Percentiles rank a stretch among this genome's conserved stretches.
Evolutionary conservation across 1,140 invertebrate species (phyloP).

Genomic region (Drosophila azteca): DNA sequence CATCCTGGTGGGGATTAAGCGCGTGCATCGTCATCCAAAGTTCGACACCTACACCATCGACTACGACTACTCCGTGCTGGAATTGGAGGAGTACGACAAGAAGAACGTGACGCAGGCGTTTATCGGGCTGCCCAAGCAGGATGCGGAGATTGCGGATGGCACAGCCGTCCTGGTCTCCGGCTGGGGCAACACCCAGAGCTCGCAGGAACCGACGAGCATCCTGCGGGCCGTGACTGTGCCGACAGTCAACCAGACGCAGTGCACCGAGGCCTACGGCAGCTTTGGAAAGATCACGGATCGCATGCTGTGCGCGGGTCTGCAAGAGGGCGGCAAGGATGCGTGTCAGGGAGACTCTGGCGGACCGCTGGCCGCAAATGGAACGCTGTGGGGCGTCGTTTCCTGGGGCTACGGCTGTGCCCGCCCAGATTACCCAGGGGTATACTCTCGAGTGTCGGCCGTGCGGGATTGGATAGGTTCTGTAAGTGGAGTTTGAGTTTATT

Average conservation of each 20-base stretch:
- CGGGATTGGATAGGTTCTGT: slow-evolving; percentile 83
- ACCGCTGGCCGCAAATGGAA: slow-evolving; percentile 71
- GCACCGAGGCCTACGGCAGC: slow-evolving; percentile 67
- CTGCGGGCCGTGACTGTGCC: slow-evolving; percentile 84
- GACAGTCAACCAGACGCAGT: slow-evolving; percentile 66
- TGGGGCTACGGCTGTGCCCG: slow-evolving; percentile 86
- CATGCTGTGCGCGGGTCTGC: slow-evolving; percentile 89
- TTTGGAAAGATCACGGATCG: slow-evolving; percentile 85
- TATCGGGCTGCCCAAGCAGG: slow-evolving; percentile 52
- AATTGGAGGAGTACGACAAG: slow-evolving; percentile 50
- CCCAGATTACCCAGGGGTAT: slow-evolving; percentile 85
- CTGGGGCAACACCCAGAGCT: slow-evolving; percentile 83
- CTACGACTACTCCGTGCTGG: slow-evolving; percentile 76
- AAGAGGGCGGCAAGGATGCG: slow-evolving; percentile 88
- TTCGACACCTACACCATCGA: slow-evolving; percentile 71
- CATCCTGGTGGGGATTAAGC: slow-evolving; percentile 55
- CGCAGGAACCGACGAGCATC: slow-evolving; percentile 43
- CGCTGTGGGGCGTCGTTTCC: slow-evolving; percentile 86
- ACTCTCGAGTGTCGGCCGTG: slow-evolving; percentile 84
- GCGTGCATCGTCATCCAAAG: slow-evolving; percentile 72
- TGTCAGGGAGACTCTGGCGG: slow-evolving; percentile 87
- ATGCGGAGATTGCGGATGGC: slow-evolving; percentile 55
- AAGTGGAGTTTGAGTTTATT: slow-evolving; percentile 44
- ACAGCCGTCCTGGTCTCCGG: slow-evolving; percentile 82
- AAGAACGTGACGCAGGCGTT: slow-evolving; percentile 38